Conservation (phyloP, 2,797 vertebrate species). For the Naso thynnoides region DNA sequence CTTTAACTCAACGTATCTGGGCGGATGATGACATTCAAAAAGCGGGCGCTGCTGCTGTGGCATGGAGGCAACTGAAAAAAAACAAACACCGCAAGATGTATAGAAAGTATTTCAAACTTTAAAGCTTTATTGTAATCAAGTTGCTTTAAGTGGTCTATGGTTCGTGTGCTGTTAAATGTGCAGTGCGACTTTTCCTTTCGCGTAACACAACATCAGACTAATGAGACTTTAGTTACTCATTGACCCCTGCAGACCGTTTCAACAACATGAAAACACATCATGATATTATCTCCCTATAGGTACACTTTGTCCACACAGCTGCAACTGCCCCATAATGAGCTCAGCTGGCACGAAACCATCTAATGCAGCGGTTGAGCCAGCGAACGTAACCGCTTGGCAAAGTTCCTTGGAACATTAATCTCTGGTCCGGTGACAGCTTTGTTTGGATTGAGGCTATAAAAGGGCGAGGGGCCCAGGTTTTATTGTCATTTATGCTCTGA, state of each 20-base stretch:
- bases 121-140: not conserved
- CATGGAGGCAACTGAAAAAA: not conserved
- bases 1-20: constrained; percentile 19
- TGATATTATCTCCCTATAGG: constrained; percentile 7
- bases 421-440: not conserved
- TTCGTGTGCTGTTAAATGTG: not conserved
- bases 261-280: not conserved
- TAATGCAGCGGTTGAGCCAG: constrained; percentile 10
- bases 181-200: not conserved
- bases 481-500: not conserved
- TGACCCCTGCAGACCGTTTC: not conserved
- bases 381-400: constrained; percentile 16
- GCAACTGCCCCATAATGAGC: not conserved
- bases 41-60: constrained; percentile 9
- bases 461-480: not conserved
- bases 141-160: too few species aligned
- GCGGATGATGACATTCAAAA: constrained; percentile 50
- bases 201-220: not conserved
- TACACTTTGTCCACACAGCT: constrained; percentile 4
- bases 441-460: constrained; percentile 45
- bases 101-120: not conserved
- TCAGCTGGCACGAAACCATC: not conserved
- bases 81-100: not conserved
- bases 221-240: constrained; percentile 5
- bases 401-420: not conserved